phyloP scores from a whole-genome alignment of 2,797 vertebrate genomes.

The Rhinoraja longicauda region DNA sequence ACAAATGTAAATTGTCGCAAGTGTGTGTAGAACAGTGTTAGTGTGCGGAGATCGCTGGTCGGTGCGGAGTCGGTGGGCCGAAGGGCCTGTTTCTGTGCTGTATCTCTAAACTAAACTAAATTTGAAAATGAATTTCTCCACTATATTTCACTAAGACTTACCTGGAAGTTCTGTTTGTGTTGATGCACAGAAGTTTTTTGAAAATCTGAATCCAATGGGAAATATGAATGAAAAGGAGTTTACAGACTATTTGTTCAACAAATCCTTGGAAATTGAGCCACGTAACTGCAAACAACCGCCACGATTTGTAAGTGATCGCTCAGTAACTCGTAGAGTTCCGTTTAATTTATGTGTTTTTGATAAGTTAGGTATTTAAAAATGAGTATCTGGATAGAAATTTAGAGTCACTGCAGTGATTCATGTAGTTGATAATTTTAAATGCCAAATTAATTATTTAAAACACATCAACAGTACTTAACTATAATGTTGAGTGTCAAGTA shows the following conservation, averaged over 20 bases:
- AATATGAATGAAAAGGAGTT: slow-evolving; percentile 85
- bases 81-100: too few species aligned
- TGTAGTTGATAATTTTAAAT: background rate
- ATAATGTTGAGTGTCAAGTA: background rate
- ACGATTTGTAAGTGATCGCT: slow-evolving; percentile 76
- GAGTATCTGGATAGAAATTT: background rate
- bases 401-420: background rate
- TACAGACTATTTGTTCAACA: slow-evolving; percentile 90
- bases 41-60: too few species aligned
- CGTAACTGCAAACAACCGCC: slow-evolving; percentile 85
- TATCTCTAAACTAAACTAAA: too few species aligned
- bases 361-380: background rate
- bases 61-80: too few species aligned
- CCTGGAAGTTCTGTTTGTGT: slow-evolving; percentile 26
- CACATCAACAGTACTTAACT: background rate
- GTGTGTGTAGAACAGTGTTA: too few species aligned
- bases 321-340: background rate
- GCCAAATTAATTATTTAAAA: background rate
- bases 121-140: background rate
- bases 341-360: background rate
- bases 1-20: too few species aligned
- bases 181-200: slow-evolving; percentile 80
- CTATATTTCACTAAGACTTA: background rate
- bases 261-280: slow-evolving; percentile 88
- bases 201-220: slow-evolving; percentile 95